Evolutionary conservation across 2,797 vertebrate genomes (phyloP), one percentile per base, ranked within the genome.

Genomic region (Mastacembelus armatus): DNA sequence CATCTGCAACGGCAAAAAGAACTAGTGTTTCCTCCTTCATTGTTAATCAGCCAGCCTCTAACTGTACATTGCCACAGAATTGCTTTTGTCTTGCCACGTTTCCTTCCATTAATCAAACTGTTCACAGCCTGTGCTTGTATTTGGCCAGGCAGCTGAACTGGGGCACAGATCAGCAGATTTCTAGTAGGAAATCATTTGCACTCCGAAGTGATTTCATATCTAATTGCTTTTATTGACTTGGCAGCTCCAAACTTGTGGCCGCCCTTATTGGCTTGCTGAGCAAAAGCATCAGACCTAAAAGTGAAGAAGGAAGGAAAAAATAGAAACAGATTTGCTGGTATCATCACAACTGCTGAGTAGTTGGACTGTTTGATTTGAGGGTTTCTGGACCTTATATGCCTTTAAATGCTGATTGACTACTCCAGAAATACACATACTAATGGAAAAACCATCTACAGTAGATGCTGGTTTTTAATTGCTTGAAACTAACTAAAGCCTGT

Each of bases 191-290:
- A 84, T 83, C 80, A 77, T 86, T 66, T 30, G 33, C 66, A 78
- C 81, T 69, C 61, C 68, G 71, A 75, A 68, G 71, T 71, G 57
- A 87, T 83, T 86, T 89, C 59, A 81, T 74, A 74, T 90, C 66
- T 77, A 81, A 88, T 85, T 84, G 75, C 73, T 78, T 86, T 85
- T 84, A 90, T 89, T 86, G 81, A 87, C 78, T 76, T 64, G 52
- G 67, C 76, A 43, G 68, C 52, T 58, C 38, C 5, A 39, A 66
- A 66, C 36, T 22, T 43, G 60, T 19, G 62, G 45, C 36, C 18
- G 4, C 57, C 48, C 33, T 7, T 40, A 35, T 51, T 62, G 67
- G 59, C 65, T 73, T 51, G 42, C 12, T 49, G 54, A 58, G 73
- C 50, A 40, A 48, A 78, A 70, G 42, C 50, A 65, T 57, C 49